Evolutionary conservation across 1,140 invertebrate genomes (phyloP), one percentile per base, ranked within the genome.

Genomic region (Pseudomyrmex pallidus): DNA sequence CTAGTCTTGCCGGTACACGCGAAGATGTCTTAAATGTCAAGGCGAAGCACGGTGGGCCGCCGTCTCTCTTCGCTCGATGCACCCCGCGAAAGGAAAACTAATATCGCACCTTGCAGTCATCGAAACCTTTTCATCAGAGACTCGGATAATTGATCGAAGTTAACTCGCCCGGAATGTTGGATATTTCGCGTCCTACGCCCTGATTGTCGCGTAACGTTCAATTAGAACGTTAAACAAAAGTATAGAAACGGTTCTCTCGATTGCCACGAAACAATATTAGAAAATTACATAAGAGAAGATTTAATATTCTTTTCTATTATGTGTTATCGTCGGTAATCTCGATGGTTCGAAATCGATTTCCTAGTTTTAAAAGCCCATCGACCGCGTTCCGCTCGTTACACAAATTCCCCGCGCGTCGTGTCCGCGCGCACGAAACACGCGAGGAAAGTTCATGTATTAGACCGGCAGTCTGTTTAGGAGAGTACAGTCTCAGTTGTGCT

Each of bases 21-120:
- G 85, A 90, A 91, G 90, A 91, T 89, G 85, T 57, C 63, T 86
- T 91, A 91, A 91, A 91, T 91, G 90, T 91, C 90, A 91, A 91
- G 90, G 90, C 90, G 83, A 85, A 83, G 61, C 84, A 84, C 84
- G 82, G 61, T 63, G 77, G 48, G 50, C 46, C 78, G 83, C 48
- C 35, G 57, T 74, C 73, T 66, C 72, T 80, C 80, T 86, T 87
- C 57, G 77, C 20, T 22, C 64, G 86, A 87, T 87, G 86, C 83
- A 66, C 70, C 50, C 35, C 74, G 82, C 82, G 85, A 87, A 87
- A 87, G 85, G 0, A 35, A 72, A 64, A 64, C 64, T 70, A 35
- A 35, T 35, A 61, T 50, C 13, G 48, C 48, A 56, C 62, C 5
- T 63, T 13, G 46, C 54, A n/a, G 44, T 48, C 59, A 68, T 77